Conservation (phyloP, 2,113 vertebrate species). For the Osmerus mordax region DNA sequence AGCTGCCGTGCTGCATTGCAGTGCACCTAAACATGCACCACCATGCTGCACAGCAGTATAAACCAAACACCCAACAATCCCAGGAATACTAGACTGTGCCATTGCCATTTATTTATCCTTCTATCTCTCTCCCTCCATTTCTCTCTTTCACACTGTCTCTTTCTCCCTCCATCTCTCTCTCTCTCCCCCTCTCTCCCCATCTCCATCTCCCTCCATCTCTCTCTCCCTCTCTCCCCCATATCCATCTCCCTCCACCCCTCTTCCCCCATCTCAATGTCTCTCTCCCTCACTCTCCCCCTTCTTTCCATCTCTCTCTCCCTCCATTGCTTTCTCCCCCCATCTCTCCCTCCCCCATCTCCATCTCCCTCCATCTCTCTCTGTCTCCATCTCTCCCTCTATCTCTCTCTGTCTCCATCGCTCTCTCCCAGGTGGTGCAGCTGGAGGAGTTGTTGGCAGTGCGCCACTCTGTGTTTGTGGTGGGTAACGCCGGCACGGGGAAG, state of each 20-base stretch:
- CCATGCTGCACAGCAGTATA: constrained; percentile 14
- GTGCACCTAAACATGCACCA: constrained; percentile 7
- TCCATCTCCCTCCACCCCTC: background rate
- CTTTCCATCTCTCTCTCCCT: background rate
- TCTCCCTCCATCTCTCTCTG: background rate
- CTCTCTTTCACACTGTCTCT: too few relatives aligned
- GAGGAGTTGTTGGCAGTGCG: constrained; percentile 89
- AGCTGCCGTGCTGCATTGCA: constrained; percentile 32
- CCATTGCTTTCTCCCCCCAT: background rate
- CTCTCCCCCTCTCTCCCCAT: too few relatives aligned
- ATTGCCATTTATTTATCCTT: too few relatives aligned
- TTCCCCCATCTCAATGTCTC: background rate
- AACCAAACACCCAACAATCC: background rate
- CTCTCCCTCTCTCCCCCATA: background rate
- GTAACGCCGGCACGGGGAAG: constrained; percentile 88
- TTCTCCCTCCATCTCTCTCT: too few relatives aligned
- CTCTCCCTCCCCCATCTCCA: background rate
- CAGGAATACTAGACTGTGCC: too few relatives aligned
- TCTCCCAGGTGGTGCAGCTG: constrained; percentile 86
- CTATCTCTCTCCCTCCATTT: too few relatives aligned
- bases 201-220: background rate
- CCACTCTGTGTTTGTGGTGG: constrained; percentile 95
- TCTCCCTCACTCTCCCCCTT: background rate
- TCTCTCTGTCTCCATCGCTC: background rate
- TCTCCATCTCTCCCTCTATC: background rate